phyloP scores from a whole-genome alignment of 2,888 invertebrate species.

The Platycnemis pennipes region DNA sequence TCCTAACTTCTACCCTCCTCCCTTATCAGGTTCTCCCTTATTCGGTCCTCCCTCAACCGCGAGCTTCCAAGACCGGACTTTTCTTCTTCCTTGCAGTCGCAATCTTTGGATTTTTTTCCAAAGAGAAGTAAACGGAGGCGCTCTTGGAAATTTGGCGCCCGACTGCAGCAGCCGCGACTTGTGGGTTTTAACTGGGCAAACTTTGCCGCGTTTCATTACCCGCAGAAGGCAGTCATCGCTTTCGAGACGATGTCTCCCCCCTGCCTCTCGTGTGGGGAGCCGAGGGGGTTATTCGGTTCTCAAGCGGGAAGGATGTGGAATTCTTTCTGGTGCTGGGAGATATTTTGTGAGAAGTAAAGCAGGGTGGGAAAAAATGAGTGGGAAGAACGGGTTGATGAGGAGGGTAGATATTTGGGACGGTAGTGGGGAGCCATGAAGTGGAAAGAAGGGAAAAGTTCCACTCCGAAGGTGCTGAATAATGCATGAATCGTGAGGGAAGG shows the following conservation, averaged over 20 bases:
- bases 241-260: background rate
- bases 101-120: background rate
- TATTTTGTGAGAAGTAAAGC: background rate
- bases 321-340: background rate
- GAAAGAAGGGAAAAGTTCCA: constrained; percentile 51
- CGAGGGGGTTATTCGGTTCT: background rate
- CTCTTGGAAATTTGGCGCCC: background rate
- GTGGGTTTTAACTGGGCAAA: background rate
- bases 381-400: background rate
- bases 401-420: background rate
- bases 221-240: background rate
- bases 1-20: background rate
- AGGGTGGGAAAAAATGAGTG: background rate
- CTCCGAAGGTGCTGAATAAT: constrained; percentile 65
- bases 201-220: background rate
- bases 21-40: too few relatives aligned
- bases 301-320: background rate
- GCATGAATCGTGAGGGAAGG: constrained; percentile 75
- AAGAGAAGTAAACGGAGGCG: background rate
- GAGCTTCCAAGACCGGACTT: background rate
- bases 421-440: background rate
- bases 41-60: background rate
- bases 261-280: background rate
- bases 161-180: background rate
- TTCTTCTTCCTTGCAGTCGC: background rate